phyloP scores from a whole-genome alignment of 1,140 invertebrate species.

The Ptiloglossa arizonensis region DNA sequence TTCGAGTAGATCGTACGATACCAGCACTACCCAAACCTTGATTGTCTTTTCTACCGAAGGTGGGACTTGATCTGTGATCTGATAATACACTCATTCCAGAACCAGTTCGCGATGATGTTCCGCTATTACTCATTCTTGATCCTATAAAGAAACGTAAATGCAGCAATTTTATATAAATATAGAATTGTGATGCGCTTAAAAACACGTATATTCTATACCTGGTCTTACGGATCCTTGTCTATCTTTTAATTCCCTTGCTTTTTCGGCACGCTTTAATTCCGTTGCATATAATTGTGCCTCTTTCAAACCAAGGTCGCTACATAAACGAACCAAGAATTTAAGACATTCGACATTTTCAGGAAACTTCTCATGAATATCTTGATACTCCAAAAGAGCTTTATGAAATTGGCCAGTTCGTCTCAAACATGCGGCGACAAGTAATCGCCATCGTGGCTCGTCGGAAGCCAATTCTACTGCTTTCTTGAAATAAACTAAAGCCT shows the following conservation, averaged over 20 bases:
- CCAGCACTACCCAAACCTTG: slow-evolving; percentile 68
- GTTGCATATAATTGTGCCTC: slow-evolving; percentile 90
- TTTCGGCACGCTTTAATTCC: slow-evolving; percentile 92
- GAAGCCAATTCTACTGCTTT: slow-evolving; percentile 94
- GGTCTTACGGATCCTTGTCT: slow-evolving; percentile 83
- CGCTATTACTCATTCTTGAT: slow-evolving; percentile 83
- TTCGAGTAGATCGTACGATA: slow-evolving; percentile 50
- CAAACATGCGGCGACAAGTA: slow-evolving; percentile 93
- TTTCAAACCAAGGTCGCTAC: slow-evolving; percentile 91
- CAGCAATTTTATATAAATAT: slow-evolving; percentile 14
- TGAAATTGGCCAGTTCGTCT: slow-evolving; percentile 92
- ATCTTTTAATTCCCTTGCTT: slow-evolving; percentile 87
- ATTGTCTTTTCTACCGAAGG: slow-evolving; percentile 60
- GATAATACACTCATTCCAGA: slow-evolving; percentile 82
- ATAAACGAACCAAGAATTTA: slow-evolving; percentile 91
- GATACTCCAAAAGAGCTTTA: slow-evolving; percentile 90
- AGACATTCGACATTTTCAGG: slow-evolving; percentile 94
- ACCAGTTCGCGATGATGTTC: slow-evolving; percentile 82
- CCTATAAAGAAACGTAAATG: slow-evolving; percentile 69
- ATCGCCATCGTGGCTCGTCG: slow-evolving; percentile 91
- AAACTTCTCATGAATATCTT: slow-evolving; percentile 89
- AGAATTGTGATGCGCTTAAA: neutral
- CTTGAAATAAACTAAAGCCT: slow-evolving; percentile 94
- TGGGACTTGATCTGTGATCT: slow-evolving; percentile 77
- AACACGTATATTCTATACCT: slow-evolving; percentile 74